Evolutionary conservation across 2,888 invertebrate genomes (phyloP).

Genomic region (Eudemis profundana): DNA sequence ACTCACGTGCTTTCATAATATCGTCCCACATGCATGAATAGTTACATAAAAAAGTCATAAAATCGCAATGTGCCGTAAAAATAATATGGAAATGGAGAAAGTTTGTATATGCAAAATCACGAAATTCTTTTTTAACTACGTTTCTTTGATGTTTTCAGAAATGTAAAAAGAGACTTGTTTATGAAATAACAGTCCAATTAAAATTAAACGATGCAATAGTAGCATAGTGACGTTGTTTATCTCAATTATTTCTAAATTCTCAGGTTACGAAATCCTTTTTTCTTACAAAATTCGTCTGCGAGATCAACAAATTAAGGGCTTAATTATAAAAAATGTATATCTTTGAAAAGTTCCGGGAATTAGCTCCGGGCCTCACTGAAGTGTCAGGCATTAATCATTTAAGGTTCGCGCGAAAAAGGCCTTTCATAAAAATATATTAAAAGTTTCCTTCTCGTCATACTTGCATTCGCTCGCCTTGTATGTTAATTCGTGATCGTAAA

Average conservation of each 20-base stretch:
- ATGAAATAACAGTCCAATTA: not conserved
- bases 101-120: not conserved
- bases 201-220: not conserved
- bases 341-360: slow-evolving; percentile 62
- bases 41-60: slow-evolving; percentile 15
- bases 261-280: slow-evolving; percentile 26
- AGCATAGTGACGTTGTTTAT: slow-evolving; percentile 2
- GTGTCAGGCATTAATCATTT: slow-evolving; percentile 79
- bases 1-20: not conserved
- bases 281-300: slow-evolving; percentile 6
- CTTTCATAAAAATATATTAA: slow-evolving; percentile 81
- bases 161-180: too few relatives aligned
- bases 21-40: not conserved
- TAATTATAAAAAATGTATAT: slow-evolving; percentile 65
- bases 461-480: slow-evolving; percentile 70
- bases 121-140: not conserved
- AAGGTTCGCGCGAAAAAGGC: slow-evolving; percentile 71
- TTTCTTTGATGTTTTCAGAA: too few relatives aligned
- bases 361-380: slow-evolving; percentile 67
- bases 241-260: slow-evolving; percentile 12
- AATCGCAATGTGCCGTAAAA: not conserved
- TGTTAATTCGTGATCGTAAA: slow-evolving; percentile 77
- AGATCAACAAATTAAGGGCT: slow-evolving; percentile 55
- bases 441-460: slow-evolving; percentile 73
- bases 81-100: not conserved